Conservation (phyloP, 2,113 vertebrate genomes). For the Mellivora capensis region DNA sequence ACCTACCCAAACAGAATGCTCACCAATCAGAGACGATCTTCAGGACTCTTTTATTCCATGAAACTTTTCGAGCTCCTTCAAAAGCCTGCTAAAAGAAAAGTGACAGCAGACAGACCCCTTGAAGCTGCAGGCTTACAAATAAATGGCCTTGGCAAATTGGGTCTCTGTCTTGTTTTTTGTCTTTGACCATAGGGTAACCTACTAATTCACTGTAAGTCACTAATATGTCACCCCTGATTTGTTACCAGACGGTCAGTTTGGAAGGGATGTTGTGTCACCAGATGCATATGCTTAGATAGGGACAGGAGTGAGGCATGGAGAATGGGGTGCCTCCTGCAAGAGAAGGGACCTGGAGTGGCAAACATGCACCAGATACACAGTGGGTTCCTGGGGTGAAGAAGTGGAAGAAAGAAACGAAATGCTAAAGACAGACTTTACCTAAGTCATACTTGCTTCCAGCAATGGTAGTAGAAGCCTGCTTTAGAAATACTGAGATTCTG, state of each 20-base stretch:
- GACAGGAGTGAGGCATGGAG: background rate
- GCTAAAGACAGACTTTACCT: background rate
- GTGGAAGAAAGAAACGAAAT: background rate
- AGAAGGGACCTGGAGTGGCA: background rate
- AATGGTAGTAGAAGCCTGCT: background rate
- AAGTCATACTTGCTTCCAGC: background rate
- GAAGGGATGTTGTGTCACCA: background rate
- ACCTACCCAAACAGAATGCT: background rate
- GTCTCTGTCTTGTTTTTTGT: background rate
- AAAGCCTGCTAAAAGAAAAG: background rate
- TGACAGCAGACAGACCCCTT: background rate
- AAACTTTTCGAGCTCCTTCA: slow-evolving; percentile 16
- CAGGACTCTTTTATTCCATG: background rate
- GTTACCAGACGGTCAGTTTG: background rate
- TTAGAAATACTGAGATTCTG: background rate
- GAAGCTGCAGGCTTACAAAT: background rate
- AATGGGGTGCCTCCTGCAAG: background rate
- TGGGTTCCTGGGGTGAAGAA: background rate
- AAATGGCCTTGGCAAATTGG: slow-evolving; percentile 26
- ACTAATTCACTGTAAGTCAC: background rate
- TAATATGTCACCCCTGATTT: background rate
- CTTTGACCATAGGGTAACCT: background rate
- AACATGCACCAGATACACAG: background rate
- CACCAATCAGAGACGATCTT: background rate
- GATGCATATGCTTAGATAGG: background rate